Conservation (phyloP, 2,113 vertebrate genomes). For the Peromyscus maniculatus region DNA sequence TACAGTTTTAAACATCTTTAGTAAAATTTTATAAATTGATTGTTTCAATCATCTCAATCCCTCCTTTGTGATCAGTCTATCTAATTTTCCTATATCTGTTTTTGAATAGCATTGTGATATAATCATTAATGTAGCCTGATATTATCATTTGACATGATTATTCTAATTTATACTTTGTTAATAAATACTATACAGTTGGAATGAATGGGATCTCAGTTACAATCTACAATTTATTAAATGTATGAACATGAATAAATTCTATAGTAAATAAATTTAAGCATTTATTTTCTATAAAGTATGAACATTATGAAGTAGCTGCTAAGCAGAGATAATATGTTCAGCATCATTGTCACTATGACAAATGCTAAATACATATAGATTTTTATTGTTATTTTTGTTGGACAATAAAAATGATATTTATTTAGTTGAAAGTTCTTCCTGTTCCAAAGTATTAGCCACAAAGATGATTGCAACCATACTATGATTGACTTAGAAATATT, state of each 20-base stretch:
- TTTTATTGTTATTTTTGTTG: background rate
- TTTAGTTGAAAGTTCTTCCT: background rate
- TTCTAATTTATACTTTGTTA: background rate
- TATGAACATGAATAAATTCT: background rate
- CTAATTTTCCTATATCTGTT: background rate
- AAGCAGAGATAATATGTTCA: background rate
- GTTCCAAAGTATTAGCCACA: constrained; percentile 4
- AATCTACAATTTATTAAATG: background rate
- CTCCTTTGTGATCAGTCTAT: background rate
- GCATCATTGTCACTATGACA: background rate
- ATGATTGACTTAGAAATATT: background rate
- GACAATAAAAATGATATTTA: constrained; percentile 26
- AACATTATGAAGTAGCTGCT: background rate
- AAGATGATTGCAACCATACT: background rate
- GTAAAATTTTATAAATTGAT: constrained; percentile 30
- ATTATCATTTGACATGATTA: constrained; percentile 6
- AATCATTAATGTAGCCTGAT: background rate
- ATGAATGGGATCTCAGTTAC: background rate
- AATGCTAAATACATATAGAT: background rate
- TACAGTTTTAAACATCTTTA: background rate
- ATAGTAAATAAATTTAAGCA: background rate
- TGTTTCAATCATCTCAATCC: background rate
- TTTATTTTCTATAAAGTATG: background rate
- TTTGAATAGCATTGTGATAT: background rate
- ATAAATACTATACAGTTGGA: background rate